Evolutionary conservation across 2,888 invertebrate genomes (phyloP).

Genomic region (Oscheius onirici): DNA sequence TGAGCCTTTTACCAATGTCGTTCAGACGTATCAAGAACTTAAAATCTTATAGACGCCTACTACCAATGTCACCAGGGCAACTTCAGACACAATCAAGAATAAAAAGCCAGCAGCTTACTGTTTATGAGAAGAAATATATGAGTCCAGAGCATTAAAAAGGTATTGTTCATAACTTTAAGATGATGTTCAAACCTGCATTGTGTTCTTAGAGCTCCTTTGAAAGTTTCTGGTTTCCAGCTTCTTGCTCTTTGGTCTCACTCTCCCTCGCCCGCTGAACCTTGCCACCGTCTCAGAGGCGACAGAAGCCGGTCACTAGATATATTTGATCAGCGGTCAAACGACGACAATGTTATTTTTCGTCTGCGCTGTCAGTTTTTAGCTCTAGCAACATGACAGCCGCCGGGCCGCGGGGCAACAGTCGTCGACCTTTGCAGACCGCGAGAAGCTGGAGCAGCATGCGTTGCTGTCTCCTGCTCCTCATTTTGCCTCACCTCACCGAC

Average conservation of each 20-base stretch:
- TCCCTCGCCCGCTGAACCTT: background rate
- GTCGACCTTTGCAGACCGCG: slow-evolving; percentile 6
- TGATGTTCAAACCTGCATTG: too few species aligned
- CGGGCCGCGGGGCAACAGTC: slow-evolving; percentile 11
- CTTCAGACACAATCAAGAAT: too few species aligned
- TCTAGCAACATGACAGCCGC: slow-evolving; percentile 28
- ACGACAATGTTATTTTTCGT: slow-evolving; percentile 34
- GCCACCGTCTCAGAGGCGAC: slow-evolving; percentile 12
- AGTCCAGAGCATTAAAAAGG: too few species aligned
- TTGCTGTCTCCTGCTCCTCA: slow-evolving; percentile 19
- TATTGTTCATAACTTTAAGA: too few species aligned
- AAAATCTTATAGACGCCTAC: too few species aligned
- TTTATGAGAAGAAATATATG: too few species aligned
- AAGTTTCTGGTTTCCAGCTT: background rate
- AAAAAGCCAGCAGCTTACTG: too few species aligned
- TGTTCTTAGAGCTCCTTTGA: too few species aligned
- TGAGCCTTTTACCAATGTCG: too few species aligned
- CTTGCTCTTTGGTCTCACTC: background rate
- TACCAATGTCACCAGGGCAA: too few species aligned
- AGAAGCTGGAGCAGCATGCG: slow-evolving; percentile 28
- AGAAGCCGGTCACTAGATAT: slow-evolving; percentile 26
- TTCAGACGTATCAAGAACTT: too few species aligned
- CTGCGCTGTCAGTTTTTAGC: slow-evolving; percentile 30
- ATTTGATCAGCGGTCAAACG: slow-evolving; percentile 29
- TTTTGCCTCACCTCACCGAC: background rate